phyloP scores from a whole-genome alignment of 2,797 vertebrate genomes.

The Pseudomugil tenellus region DNA sequence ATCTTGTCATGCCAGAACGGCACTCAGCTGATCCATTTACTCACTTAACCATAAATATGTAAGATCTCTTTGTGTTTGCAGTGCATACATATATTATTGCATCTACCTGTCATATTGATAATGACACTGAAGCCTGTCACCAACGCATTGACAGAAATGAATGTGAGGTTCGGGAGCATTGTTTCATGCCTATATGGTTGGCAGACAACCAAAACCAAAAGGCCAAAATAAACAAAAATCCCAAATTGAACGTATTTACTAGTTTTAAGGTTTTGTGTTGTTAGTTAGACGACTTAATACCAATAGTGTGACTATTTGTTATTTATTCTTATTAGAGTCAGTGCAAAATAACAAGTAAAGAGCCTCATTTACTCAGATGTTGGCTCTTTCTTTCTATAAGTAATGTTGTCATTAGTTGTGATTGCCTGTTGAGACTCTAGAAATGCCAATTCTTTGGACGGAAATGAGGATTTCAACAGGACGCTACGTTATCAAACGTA shows the following conservation, averaged over 20 bases:
- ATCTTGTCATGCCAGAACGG: constrained; percentile 75
- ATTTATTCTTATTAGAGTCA: constrained; percentile 77
- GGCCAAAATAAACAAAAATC: constrained; percentile 8
- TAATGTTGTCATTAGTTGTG: constrained; percentile 11
- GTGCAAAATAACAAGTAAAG: constrained; percentile 86
- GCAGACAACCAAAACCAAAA: constrained; percentile 50
- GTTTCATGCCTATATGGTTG: constrained; percentile 56
- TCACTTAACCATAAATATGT: constrained; percentile 68
- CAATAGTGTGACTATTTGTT: constrained; percentile 42
- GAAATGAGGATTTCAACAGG: too few species aligned
- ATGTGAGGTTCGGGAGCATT: constrained; percentile 61
- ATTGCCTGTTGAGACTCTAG: constrained; percentile 11
- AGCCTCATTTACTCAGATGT: constrained; percentile 17
- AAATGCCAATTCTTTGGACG: constrained; percentile 49
- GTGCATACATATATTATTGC: constrained; percentile 86
- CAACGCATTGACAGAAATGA: constrained; percentile 69
- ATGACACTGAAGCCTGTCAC: constrained; percentile 72
- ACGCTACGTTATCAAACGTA: constrained; percentile 10
- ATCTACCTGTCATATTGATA: constrained; percentile 82
- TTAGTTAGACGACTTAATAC: constrained; percentile 64
- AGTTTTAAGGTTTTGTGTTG: constrained; percentile 67
- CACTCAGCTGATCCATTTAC: constrained; percentile 67
- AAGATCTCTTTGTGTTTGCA: constrained; percentile 81
- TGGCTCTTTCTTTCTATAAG: constrained; percentile 5
- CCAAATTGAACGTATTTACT: constrained; percentile 65